Evolutionary conservation across 2,113 vertebrate genomes (phyloP), one percentile per base, ranked within the genome.

Genomic region (Rhabdomys dilectus): DNA sequence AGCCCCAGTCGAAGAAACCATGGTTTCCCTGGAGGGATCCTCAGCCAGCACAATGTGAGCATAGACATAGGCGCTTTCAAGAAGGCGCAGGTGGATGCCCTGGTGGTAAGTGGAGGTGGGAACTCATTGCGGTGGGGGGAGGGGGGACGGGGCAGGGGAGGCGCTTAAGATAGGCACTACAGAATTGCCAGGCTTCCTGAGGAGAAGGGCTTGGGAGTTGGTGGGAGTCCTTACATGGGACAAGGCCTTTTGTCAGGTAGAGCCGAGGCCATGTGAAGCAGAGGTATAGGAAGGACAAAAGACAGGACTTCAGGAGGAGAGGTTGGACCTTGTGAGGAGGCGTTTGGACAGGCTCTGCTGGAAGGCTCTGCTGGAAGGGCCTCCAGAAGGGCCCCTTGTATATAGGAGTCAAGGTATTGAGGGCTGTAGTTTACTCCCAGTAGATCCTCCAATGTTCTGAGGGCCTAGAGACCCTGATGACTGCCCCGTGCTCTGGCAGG

Each of bases 31-130:
- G n/a, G n/a, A n/a, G n/a, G n/a, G n/a, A n/a, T n/a, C 1, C 97
- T 99, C 3, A 96, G 97, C 66, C 78, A 1, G 77, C 72, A 70
- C 2, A 51, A 96, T 0, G 53, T 98, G 64, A 98, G 88, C 95
- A 97, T 99, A 98, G 94, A 98, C 4, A 0, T 98, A 1, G 48
- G 31, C n/a, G 98, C 98, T 0, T 98, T 99, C 21, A 77, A 31
- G 42, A 72, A 5, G 3, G 45, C 99, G n/a, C 97, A 8, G 5
- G 94, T 10, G 9, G 96, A 97, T 0, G 58, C 96, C 0, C 29
- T 99, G 91, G 15, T 98, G 98, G 98, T 99, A 95, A 56, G 97
- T 58, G 0, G 22, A 34, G 82, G 7, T 0, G 11, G 34, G 58
- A 21, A 6, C 4, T 3, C 31, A 3, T 1, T 24, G 73, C 22